Evolutionary conservation across 2,888 invertebrate species (phyloP).

Genomic region (Athalia rosae): DNA sequence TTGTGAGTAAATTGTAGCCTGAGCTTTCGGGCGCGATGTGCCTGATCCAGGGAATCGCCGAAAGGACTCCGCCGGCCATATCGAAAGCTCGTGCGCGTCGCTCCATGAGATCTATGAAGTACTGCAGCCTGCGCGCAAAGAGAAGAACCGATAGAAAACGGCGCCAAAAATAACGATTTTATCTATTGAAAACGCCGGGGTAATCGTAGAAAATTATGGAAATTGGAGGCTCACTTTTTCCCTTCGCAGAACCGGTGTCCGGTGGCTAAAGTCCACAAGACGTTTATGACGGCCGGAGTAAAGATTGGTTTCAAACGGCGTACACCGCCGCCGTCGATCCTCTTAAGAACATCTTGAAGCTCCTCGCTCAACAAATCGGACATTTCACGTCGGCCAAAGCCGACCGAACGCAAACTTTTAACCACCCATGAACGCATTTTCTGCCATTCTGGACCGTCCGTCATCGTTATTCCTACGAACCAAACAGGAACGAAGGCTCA

Average conservation of each 20-base stretch:
- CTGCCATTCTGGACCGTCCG: conserved; percentile 77
- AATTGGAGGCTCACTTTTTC: conserved; percentile 53
- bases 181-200: not conserved
- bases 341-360: conserved; percentile 71
- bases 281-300: conserved; percentile 79
- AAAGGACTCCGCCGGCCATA: conserved; percentile 77
- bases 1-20: conserved; percentile 78
- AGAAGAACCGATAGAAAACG: not conserved
- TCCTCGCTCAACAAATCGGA: conserved; percentile 77
- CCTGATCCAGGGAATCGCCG: conserved; percentile 79
- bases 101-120: conserved; percentile 63
- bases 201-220: not conserved
- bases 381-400: conserved; percentile 77
- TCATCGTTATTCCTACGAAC: conserved; percentile 77
- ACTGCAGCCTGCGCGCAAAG: conserved; percentile 57
- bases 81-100: conserved; percentile 70
- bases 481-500: not conserved
- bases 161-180: not conserved
- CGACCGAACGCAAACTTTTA: conserved; percentile 75
- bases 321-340: conserved; percentile 57
- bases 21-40: conserved; percentile 78
- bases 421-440: conserved; percentile 77
- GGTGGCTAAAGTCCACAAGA: conserved; percentile 79
- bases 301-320: conserved; percentile 68
- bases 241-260: conserved; percentile 65